Percentiles rank a stretch among this genome's conserved stretches.
phyloP scores from a whole-genome alignment of 2,888 invertebrate species.

The Charanyca ferruginea region DNA sequence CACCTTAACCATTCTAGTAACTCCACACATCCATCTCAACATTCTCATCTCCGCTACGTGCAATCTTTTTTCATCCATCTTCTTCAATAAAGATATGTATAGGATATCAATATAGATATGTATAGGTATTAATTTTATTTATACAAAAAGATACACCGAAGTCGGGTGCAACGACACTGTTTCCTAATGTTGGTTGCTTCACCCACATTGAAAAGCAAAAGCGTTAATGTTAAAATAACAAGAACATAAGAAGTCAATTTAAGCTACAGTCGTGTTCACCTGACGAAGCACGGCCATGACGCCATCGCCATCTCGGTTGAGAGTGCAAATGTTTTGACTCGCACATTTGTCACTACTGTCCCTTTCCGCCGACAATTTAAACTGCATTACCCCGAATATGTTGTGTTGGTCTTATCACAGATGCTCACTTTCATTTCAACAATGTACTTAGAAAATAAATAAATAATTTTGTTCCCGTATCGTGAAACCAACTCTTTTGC shows the following conservation, averaged over 20 bases:
- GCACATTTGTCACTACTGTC: conserved; percentile 35
- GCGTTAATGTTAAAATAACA: neutral
- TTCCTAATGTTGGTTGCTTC: too few relatives aligned
- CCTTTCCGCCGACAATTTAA: conserved; percentile 59
- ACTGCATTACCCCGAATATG: conserved; percentile 58
- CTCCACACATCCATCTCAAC: too few relatives aligned
- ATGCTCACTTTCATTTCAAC: conserved; percentile 28
- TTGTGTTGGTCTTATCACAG: neutral
- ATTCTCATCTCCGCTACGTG: too few relatives aligned
- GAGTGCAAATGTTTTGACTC: conserved; percentile 42
- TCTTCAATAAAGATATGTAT: too few relatives aligned
- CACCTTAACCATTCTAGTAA: too few relatives aligned
- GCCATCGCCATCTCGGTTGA: conserved; percentile 25
- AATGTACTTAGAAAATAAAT: neutral
- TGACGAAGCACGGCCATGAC: conserved; percentile 36
- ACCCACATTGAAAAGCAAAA: neutral
- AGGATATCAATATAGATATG: too few relatives aligned
- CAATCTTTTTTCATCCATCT: too few relatives aligned
- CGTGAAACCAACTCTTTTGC: too few relatives aligned
- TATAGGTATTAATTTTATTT: too few relatives aligned
- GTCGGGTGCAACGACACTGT: too few relatives aligned
- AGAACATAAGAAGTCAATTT: conserved; percentile 12
- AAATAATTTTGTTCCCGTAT: too few relatives aligned
- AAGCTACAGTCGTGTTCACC: neutral
- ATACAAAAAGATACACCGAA: too few relatives aligned